Evolutionary conservation across 1,140 invertebrate species (phyloP), one percentile per base, ranked within the genome.

Genomic region (Aphelinus certus): DNA sequence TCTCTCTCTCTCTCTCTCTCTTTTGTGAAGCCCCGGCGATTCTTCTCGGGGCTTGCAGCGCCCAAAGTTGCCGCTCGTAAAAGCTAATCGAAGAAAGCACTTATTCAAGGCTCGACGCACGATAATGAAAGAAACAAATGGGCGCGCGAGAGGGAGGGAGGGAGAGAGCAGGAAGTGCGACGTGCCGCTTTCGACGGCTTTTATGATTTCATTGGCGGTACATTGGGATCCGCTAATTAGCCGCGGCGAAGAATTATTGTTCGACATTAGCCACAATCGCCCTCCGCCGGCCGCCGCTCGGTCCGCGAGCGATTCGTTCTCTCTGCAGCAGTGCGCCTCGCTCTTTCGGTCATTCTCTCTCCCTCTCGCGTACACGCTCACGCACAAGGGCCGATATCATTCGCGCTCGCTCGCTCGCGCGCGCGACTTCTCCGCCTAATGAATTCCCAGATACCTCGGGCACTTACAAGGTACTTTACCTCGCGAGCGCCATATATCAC

Each of bases 181-280:
- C 63, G 62, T 66, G 68, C 48, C 63, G 3, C 47, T 71, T 71
- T 71, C 56, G 68, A 66, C 68, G 67, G 9, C 68, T 76, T 76
- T 76, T 76, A 71, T 57, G 62, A 76, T 76, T 76, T 55, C 67
- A 71, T 66, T 60, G 48, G 66, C 63, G 55, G 65, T 76, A 71
- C 66, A 71, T 73, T 53, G 70, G 65, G 77, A 78, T 76, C 70
- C 73, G 75, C 75, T 78, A 75, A 78, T 78, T 78, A 78, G 77
- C 75, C 66, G 62, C 61, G 65, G 71, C 70, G 65, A 76, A 78
- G 77, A 78, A 78, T 78, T 76, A 78, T 78, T 65, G 75, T 76
- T 72, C 68, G 77, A 76, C 77, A 78, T 78, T 78, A 76, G 75
- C 66, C 71, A 76, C 71, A 61, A 70, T 64, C 67, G 46, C 62